phyloP scores from a whole-genome alignment of 2,113 vertebrate species.

The Paedocypris sp. region DNA sequence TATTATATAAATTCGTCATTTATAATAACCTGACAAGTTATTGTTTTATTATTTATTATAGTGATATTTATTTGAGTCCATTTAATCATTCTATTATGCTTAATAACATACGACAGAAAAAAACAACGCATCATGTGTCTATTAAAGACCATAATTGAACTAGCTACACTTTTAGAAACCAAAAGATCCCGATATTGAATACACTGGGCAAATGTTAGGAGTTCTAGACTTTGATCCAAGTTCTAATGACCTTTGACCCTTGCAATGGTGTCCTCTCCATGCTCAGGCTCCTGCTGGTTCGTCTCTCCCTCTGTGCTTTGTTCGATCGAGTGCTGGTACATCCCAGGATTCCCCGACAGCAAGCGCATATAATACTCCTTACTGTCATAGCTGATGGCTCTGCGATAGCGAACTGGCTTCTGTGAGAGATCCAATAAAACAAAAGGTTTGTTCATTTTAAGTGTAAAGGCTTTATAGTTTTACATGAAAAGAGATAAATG shows the following conservation, averaged over 20 bases:
- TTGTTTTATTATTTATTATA: too few relatives aligned
- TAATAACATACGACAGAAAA: too few relatives aligned
- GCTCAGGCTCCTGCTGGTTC: slow-evolving; percentile 83
- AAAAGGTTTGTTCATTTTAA: background rate
- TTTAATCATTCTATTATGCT: too few relatives aligned
- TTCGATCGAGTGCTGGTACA: slow-evolving; percentile 88
- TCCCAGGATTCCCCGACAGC: slow-evolving; percentile 79
- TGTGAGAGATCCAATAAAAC: slow-evolving; percentile 37
- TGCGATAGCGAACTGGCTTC: slow-evolving; percentile 87
- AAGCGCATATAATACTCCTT: slow-evolving; percentile 95
- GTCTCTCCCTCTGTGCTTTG: slow-evolving; percentile 83
- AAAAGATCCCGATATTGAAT: too few relatives aligned
- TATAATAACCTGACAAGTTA: too few relatives aligned
- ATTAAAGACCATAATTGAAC: too few relatives aligned
- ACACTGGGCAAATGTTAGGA: background rate
- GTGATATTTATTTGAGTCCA: too few relatives aligned
- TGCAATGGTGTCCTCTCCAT: slow-evolving; percentile 93
- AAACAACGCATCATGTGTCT: too few relatives aligned
- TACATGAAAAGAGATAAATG: too few relatives aligned
- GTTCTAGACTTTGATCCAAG: background rate
- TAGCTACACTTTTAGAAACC: too few relatives aligned
- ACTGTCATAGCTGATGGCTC: slow-evolving; percentile 93
- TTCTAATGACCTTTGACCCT: slow-evolving; percentile 80
- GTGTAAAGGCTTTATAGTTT: background rate
- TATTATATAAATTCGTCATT: too few relatives aligned